Percentiles rank a stretch among this genome's conserved stretches.
phyloP scores from a whole-genome alignment of 2,888 invertebrate species.

The Poecilobothrus nobilitatus region DNA sequence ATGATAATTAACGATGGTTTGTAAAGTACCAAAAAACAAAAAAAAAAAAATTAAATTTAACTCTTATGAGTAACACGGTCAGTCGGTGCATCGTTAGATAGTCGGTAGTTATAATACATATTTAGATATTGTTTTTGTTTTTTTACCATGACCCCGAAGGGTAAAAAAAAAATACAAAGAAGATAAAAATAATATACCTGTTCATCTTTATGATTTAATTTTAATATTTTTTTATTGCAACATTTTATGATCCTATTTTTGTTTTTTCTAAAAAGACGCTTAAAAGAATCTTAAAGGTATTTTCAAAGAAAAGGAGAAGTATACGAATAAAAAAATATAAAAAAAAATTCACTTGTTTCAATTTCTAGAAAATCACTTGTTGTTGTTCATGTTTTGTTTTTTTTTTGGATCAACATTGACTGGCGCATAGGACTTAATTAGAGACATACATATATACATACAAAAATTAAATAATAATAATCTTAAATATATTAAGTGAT shows the following conservation, averaged over 20 bases:
- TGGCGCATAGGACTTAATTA: too few species aligned
- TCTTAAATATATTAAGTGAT: too few species aligned
- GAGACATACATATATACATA: too few species aligned
- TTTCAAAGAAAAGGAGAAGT: neutral
- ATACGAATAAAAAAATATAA: too few species aligned
- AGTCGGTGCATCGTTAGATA: neutral
- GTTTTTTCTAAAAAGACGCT: neutral
- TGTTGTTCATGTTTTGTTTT: neutral
- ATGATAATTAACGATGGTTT: too few species aligned
- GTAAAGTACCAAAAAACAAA: too few species aligned
- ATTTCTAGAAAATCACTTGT: neutral
- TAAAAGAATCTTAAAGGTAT: neutral
- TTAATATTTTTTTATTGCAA: neutral
- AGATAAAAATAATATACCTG: neutral
- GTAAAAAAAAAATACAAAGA: neutral
- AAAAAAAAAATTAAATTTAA: too few species aligned
- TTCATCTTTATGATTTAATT: neutral
- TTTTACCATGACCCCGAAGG: conserved; percentile 16
- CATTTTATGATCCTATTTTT: neutral
- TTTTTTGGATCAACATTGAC: neutral
- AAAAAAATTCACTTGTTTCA: conserved; percentile 3
- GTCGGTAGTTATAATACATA: too few species aligned
- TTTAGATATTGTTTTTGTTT: conserved; percentile 7
- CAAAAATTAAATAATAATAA: too few species aligned
- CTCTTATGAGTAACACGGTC: neutral